Conservation (phyloP, 2,113 vertebrate species). For the Prochilodus magdalenae region DNA sequence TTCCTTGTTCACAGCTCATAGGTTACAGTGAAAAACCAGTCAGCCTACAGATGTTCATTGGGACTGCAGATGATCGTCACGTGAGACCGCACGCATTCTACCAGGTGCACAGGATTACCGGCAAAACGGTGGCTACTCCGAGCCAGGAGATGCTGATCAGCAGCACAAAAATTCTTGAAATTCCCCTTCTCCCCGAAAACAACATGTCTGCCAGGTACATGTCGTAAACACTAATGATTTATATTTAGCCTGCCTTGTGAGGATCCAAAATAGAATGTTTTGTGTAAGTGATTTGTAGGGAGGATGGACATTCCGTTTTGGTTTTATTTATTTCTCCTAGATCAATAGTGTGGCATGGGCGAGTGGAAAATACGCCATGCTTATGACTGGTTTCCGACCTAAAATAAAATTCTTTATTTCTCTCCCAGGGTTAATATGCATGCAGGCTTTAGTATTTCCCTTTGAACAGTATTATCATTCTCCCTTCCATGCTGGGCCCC, state of each 20-base stretch:
- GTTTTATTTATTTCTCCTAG: slow-evolving; percentile 1
- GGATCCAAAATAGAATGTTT: slow-evolving; percentile 4
- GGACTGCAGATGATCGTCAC: slow-evolving; percentile 92
- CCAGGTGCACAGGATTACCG: slow-evolving; percentile 95
- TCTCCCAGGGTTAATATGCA: background rate
- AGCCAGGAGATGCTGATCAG: slow-evolving; percentile 88
- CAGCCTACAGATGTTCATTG: slow-evolving; percentile 92
- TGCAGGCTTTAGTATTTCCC: background rate
- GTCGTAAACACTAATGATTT: slow-evolving; percentile 30
- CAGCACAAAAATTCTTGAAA: slow-evolving; percentile 89
- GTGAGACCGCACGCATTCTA: slow-evolving; percentile 94
- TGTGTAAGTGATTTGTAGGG: slow-evolving; percentile 28
- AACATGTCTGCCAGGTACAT: slow-evolving; percentile 92
- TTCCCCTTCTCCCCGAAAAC: slow-evolving; percentile 93
- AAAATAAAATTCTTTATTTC: background rate
- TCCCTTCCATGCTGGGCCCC: background rate
- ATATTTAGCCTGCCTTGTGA: slow-evolving; percentile 24
- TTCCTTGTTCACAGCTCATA: slow-evolving; percentile 76
- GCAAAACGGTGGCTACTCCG: slow-evolving; percentile 91
- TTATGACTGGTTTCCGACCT: background rate
- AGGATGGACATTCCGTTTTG: background rate
- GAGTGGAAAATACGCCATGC: slow-evolving; percentile 9
- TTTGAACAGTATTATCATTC: background rate
- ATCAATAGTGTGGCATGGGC: slow-evolving; percentile 5
- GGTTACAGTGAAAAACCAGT: slow-evolving; percentile 88